Evolutionary conservation across 2,797 vertebrate species (phyloP), one percentile per base, ranked within the genome.

Genomic region (Acanthurus tractus): DNA sequence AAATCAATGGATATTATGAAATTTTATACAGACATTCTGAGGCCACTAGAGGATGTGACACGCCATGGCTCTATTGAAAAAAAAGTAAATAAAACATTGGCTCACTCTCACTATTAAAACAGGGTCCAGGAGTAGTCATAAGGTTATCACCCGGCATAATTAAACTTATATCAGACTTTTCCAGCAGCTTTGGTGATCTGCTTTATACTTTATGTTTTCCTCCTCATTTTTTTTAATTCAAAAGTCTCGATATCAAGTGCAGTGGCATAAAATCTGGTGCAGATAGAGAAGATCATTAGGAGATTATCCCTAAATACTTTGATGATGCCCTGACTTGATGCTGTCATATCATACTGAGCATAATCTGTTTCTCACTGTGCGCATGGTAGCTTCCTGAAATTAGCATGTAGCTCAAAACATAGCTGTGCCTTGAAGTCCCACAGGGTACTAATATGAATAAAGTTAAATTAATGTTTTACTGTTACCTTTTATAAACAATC

Each of bases 121-220:
- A 79, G 92, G 92, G 94, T 94, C 95, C 93, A 95, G 88, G 92
- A 95, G 88, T 95, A 94, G 94, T 93, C 93, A 94, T 91, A 90
- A 94, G 59, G 82, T 83, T 80, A 84, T 88, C 36, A 68, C 83
- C 90, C 79, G 10, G 38, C 22, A 91, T 90, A 80, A 89, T 91
- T 84, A 86, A 95, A 93, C 93, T 95, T 92, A 94, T 94, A 89
- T 89, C 83, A 88, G 88, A 91, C 93, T 84, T 84, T 91, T 90
- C 88, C 25, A 25, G 25, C 25, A 25, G 25, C 25, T 25, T 29
- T 29, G 25, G 25, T 29, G 25, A 29, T 29, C 25, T 29, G 25
- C 25, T 3, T n/a, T n/a, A n/a, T 3, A 29, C 25, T 29, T 29
- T 29, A n/a, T 29, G 3, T 29, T 29, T 29, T 29, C 25, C 25